Conservation (phyloP, 92 coral and sea anemone genomes). For the Parazoanthus swiftii region DNA sequence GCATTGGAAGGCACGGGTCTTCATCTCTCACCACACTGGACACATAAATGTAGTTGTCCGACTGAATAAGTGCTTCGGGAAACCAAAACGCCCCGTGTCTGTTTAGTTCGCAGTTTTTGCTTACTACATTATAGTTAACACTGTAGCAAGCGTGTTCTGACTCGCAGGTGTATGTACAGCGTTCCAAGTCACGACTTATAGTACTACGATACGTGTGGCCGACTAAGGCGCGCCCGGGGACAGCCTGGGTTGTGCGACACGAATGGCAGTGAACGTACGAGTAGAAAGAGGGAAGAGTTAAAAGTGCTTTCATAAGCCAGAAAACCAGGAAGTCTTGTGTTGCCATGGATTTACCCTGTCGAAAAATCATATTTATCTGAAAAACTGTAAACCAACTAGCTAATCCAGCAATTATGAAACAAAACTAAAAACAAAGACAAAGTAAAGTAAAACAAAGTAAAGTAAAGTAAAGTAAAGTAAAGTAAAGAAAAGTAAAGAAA, state of each 20-base stretch:
- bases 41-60: neutral
- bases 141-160: neutral
- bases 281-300: neutral
- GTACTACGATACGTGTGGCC: constrained; percentile 2
- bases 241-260: constrained; percentile 6
- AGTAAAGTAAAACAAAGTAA: no score
- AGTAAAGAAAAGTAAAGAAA: no score
- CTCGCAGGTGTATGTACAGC: neutral
- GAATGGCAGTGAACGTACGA: neutral
- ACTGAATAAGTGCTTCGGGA: constrained; percentile 3
- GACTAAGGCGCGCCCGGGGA: neutral
- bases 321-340: neutral
- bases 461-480: no score
- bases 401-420: no score
- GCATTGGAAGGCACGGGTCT: neutral
- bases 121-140: neutral
- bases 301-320: neutral
- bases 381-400: neutral
- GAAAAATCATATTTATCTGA: neutral
- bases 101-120: neutral
- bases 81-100: constrained; percentile 12
- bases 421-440: no score
- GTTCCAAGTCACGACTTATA: neutral
- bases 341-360: neutral
- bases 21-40: constrained; percentile 14